These are phyloP conservation scores for Hippasteria phrygiana DNA, from an alignment of 53 echinoderm and acorn worm species.

Conservation along the genomic window DNA sequence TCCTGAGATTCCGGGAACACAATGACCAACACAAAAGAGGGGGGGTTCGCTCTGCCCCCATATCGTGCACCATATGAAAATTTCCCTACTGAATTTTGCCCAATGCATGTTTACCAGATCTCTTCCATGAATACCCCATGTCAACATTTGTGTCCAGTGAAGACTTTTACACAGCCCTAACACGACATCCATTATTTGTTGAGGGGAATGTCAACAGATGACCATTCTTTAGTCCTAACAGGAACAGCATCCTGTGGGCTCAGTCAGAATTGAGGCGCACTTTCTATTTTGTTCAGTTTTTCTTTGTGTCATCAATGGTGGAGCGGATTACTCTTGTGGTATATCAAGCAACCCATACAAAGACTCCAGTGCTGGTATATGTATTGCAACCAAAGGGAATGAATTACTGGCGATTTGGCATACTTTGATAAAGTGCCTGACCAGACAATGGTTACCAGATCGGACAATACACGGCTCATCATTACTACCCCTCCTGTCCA, in stretches of 20 bases:
- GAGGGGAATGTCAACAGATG: constrained; percentile 6
- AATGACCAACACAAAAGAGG: too few species aligned
- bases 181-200: constrained; percentile 3
- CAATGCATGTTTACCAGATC: neutral
- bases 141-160: constrained; percentile 35
- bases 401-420: neutral
- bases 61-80: too few species aligned
- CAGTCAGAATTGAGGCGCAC: neutral
- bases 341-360: neutral
- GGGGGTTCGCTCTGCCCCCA: too few species aligned
- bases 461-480: constrained; percentile 12
- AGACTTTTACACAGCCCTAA: constrained; percentile 3
- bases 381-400: neutral
- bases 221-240: neutral
- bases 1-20: too few species aligned
- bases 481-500: constrained; percentile 18
- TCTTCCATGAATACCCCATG: neutral
- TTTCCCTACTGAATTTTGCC: too few species aligned
- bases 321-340: neutral
- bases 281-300: neutral
- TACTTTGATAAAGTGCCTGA: constrained; percentile 1
- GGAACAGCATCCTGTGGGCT: neutral
- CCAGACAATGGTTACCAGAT: neutral
- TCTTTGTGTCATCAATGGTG: neutral
- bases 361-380: neutral